Percentiles rank a stretch among this genome's conserved stretches.
phyloP scores from a whole-genome alignment of 37 sponge, comb jelly and placozoan genomes.

The Petrosia ficiformis region DNA sequence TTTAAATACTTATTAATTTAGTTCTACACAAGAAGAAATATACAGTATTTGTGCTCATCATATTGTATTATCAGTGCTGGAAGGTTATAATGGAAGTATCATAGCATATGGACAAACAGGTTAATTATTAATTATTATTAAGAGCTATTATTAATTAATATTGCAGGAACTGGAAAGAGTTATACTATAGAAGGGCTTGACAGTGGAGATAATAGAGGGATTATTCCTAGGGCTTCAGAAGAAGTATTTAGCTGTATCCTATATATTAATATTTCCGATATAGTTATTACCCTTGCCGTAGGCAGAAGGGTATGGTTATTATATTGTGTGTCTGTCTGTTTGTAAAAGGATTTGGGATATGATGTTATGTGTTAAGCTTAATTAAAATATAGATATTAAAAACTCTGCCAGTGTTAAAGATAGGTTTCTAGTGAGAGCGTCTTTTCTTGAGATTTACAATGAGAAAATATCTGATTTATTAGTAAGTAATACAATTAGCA shows the following conservation, averaged over 20 bases:
- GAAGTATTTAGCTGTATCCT: constrained; percentile 80
- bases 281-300: neutral
- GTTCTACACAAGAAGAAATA: constrained; percentile 54
- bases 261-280: neutral
- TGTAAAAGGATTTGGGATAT: neutral
- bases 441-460: constrained; percentile 90
- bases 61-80: constrained; percentile 66
- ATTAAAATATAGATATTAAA: constrained; percentile 54
- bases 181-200: constrained; percentile 81
- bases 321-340: no score
- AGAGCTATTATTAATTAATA: neutral
- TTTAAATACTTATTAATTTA: neutral
- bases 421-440: constrained; percentile 76
- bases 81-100: constrained; percentile 92
- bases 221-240: constrained; percentile 83
- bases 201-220: constrained; percentile 42
- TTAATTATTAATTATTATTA: constrained; percentile 20
- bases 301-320: neutral
- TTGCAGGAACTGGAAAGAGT: constrained; percentile 84
- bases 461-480: constrained; percentile 82
- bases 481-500: constrained; percentile 18
- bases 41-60: constrained; percentile 52
- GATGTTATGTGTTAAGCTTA: neutral
- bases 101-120: constrained; percentile 95
- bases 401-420: constrained; percentile 49